A percentile compares a stretch with the other conserved stretches of the same genome.
Evolutionary conservation across 2,113 vertebrate genomes (phyloP).

Genomic region (Aphelocoma coerulescens): DNA sequence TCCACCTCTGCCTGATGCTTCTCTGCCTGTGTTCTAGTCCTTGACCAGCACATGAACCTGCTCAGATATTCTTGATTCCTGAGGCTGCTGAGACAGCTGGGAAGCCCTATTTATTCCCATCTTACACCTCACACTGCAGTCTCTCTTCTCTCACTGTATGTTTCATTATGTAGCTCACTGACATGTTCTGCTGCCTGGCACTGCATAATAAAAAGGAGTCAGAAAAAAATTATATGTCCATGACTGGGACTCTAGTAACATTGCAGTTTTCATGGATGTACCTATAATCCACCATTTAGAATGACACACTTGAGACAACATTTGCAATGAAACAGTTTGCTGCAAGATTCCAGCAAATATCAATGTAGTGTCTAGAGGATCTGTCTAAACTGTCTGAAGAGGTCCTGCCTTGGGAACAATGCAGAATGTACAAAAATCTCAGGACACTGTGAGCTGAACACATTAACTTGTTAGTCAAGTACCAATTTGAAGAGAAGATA

Average conservation of each 20-base stretch:
- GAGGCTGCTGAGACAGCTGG: background rate
- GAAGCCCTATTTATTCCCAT: background rate
- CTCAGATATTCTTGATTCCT: background rate
- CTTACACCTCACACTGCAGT: background rate
- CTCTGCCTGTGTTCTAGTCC: background rate
- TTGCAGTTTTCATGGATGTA: background rate
- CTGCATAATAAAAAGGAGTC: background rate
- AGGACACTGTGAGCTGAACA: background rate
- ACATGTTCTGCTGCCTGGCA: background rate
- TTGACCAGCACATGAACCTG: background rate
- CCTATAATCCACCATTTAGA: background rate
- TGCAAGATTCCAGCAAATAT: background rate
- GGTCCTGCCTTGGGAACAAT: rapidly evolving
- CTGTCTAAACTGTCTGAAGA: background rate
- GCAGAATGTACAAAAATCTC: background rate
- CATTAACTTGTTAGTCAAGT: background rate
- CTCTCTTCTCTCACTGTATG: background rate
- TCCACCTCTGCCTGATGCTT: background rate
- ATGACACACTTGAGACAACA: background rate
- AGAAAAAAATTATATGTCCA: background rate
- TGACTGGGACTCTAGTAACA: background rate
- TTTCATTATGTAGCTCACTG: background rate
- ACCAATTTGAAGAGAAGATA: background rate
- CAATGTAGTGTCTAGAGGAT: background rate
- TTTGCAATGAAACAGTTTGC: background rate